Percentiles rank a stretch among this genome's conserved stretches.
These are phyloP conservation scores for Lathronympha strigana DNA, from an alignment of 2,888 invertebrate species.

Conservation along the genomic window DNA sequence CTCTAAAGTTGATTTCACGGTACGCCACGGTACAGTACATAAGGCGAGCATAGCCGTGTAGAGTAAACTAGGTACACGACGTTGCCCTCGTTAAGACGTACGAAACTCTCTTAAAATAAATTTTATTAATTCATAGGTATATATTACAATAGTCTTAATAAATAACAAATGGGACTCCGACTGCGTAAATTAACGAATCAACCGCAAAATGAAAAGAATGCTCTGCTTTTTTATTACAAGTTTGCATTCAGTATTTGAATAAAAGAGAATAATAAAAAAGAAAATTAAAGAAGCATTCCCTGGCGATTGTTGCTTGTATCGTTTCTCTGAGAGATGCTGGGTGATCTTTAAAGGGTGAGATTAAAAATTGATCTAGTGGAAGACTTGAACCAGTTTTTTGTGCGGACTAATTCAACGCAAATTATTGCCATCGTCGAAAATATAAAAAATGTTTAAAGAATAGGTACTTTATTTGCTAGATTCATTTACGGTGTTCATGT, in stretches of 20 bases:
- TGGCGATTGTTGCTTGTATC: slow-evolving; percentile 57
- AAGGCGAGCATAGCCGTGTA: too few relatives aligned
- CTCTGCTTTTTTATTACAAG: slow-evolving; percentile 40
- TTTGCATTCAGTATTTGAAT: slow-evolving; percentile 51
- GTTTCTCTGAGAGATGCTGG: neutral
- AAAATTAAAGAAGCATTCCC: slow-evolving; percentile 63
- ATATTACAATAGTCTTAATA: slow-evolving; percentile 54
- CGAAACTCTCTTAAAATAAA: too few relatives aligned
- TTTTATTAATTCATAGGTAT: neutral
- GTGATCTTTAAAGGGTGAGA: slow-evolving; percentile 38
- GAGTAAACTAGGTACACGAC: too few relatives aligned
- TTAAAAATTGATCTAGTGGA: slow-evolving; percentile 60
- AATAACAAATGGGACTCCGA: slow-evolving; percentile 48
- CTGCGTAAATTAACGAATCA: slow-evolving; percentile 52
- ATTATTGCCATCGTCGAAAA: neutral
- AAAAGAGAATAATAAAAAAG: slow-evolving; percentile 62
- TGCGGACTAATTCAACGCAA: neutral
- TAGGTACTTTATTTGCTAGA: too few relatives aligned
- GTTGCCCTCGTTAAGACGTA: too few relatives aligned
- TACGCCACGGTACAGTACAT: too few relatives aligned
- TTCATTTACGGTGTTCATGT: too few relatives aligned
- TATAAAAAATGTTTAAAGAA: neutral
- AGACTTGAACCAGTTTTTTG: slow-evolving; percentile 42
- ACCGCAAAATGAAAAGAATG: slow-evolving; percentile 54
- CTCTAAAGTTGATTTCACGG: too few relatives aligned